Evolutionary conservation across 2,888 invertebrate species (phyloP).

Genomic region (Erebia aethiops): DNA sequence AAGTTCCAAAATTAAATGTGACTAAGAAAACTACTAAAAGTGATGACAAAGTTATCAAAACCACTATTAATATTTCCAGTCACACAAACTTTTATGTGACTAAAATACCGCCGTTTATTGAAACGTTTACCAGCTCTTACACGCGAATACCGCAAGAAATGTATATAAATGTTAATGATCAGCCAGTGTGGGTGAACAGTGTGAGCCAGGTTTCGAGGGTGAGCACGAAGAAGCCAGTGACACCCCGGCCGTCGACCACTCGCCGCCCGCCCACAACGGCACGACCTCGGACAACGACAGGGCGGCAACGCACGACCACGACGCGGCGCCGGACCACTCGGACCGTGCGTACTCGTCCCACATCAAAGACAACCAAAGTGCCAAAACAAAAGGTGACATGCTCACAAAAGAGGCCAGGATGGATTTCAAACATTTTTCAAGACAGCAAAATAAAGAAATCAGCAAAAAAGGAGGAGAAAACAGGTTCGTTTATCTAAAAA

Average conservation of each 20-base stretch:
- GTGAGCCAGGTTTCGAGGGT: slow-evolving; percentile 41
- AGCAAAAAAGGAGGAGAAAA: slow-evolving; percentile 58
- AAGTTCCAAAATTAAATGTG: slow-evolving; percentile 65
- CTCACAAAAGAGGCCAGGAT: slow-evolving; percentile 60
- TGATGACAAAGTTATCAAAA: slow-evolving; percentile 67
- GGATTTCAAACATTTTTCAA: slow-evolving; percentile 66
- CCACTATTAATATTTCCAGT: slow-evolving; percentile 74
- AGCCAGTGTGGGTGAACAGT: slow-evolving; percentile 58
- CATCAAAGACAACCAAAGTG: slow-evolving; percentile 57
- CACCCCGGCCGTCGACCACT: slow-evolving; percentile 40
- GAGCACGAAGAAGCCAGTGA: slow-evolving; percentile 46
- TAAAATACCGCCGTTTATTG: slow-evolving; percentile 52
- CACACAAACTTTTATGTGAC: slow-evolving; percentile 76
- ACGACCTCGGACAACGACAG: slow-evolving; percentile 41
- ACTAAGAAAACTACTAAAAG: slow-evolving; percentile 61
- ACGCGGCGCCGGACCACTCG: slow-evolving; percentile 40
- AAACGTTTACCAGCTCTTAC: slow-evolving; percentile 40
- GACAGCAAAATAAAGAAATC: slow-evolving; percentile 57
- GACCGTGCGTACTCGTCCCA: slow-evolving; percentile 46
- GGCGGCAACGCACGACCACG: slow-evolving; percentile 42
- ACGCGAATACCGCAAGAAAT: slow-evolving; percentile 43
- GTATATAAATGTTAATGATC: slow-evolving; percentile 52
- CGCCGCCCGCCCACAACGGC: slow-evolving; percentile 46
- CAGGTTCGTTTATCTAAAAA: slow-evolving; percentile 65
- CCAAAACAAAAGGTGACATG: slow-evolving; percentile 61